A percentile compares a stretch with the other conserved stretches of the same genome.
phyloP scores from a whole-genome alignment of 2,888 invertebrate species.

The Mesopsocus fuscifrons region DNA sequence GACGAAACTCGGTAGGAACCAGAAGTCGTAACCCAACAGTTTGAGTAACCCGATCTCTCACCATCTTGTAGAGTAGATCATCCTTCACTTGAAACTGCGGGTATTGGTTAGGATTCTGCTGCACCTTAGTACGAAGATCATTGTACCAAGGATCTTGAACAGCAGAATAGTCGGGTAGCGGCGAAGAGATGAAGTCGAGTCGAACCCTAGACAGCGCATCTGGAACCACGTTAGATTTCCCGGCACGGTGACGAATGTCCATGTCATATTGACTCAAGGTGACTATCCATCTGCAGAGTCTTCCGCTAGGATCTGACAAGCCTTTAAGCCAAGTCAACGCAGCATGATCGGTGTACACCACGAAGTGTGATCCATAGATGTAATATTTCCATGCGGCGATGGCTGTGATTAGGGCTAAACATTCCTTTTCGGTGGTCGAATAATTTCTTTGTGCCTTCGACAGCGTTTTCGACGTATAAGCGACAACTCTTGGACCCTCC shows the following conservation, averaged over 20 bases:
- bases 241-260: neutral
- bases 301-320: conserved; percentile 4
- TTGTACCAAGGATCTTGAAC: neutral
- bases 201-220: neutral
- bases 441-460: conserved; percentile 12
- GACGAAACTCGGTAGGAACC: neutral
- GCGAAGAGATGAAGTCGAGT: no score
- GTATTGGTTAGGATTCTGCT: neutral
- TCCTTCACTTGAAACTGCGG: neutral
- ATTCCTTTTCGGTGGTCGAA: conserved; percentile 9
- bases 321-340: conserved; percentile 8
- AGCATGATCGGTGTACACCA: conserved; percentile 11
- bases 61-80: neutral
- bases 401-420: conserved; percentile 10
- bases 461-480: conserved; percentile 10
- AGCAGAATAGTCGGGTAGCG: neutral
- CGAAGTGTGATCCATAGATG: conserved; percentile 10
- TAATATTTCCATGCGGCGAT: conserved; percentile 8
- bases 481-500: conserved; percentile 9
- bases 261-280: neutral
- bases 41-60: neutral
- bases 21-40: neutral
- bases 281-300: conserved; percentile 6
- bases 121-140: neutral
- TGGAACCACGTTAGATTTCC: neutral